Evolutionary conservation across 2,113 vertebrate species (phyloP).

Genomic region (Ptilonorhynchus violaceus): DNA sequence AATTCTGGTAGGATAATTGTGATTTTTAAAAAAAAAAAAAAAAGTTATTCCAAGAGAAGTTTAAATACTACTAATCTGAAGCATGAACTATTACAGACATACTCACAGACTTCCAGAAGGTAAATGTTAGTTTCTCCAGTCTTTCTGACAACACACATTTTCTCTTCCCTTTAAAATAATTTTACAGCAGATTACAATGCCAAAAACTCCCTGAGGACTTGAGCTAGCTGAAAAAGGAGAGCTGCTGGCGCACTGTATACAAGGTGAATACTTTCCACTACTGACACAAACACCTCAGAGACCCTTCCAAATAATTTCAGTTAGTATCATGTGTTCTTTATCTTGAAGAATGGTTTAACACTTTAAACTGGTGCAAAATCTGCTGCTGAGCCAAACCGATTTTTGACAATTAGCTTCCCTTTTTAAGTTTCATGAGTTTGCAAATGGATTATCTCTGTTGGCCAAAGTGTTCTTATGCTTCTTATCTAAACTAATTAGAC

Average conservation of each 20-base stretch:
- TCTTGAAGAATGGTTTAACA: neutral
- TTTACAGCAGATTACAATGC: neutral
- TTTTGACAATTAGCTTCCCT: neutral
- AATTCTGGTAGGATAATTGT: neutral
- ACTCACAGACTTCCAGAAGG: neutral
- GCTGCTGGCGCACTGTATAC: neutral
- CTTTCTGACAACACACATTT: neutral
- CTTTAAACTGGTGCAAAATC: neutral
- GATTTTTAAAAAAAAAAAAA: neutral
- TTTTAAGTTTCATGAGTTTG: neutral
- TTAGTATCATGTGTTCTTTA: neutral
- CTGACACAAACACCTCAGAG: neutral
- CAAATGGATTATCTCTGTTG: neutral
- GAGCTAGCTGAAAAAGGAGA: neutral
- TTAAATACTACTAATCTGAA: neutral
- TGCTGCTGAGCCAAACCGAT: neutral
- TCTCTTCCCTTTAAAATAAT: conserved; percentile 42
- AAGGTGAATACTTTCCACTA: neutral
- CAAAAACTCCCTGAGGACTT: neutral
- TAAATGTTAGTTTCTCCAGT: neutral
- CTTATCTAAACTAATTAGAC: neutral
- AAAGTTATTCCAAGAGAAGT: neutral
- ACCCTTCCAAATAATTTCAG: neutral
- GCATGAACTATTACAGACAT: neutral
- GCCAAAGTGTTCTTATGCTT: neutral